These are phyloP conservation scores for Heteropelma amictum DNA, from an alignment of 2,888 invertebrate genomes.

Conservation along the genomic window DNA sequence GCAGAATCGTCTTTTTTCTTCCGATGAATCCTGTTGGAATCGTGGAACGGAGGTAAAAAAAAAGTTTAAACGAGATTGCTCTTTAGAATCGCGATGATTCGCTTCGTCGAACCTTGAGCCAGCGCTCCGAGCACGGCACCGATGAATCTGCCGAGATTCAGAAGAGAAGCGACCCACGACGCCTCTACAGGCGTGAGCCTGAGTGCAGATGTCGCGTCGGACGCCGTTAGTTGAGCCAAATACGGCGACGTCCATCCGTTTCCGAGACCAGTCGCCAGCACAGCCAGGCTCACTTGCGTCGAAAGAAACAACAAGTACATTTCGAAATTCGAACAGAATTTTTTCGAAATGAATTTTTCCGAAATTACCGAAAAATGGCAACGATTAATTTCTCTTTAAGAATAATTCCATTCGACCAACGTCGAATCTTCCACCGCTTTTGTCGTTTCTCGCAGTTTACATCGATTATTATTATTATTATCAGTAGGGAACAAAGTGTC, in stretches of 20 bases:
- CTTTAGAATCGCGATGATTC: neutral
- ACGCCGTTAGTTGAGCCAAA: slow-evolving; percentile 70
- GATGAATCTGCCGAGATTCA: slow-evolving; percentile 71
- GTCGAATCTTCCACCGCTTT: neutral
- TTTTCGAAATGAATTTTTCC: no score
- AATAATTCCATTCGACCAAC: no score
- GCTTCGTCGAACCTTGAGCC: slow-evolving; percentile 66
- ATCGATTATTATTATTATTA: no score
- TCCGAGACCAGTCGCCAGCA: slow-evolving; percentile 69
- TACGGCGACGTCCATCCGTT: slow-evolving; percentile 76
- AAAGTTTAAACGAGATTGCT: neutral
- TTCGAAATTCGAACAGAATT: no score
- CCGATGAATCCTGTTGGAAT: slow-evolving; percentile 67
- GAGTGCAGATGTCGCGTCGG: slow-evolving; percentile 57
- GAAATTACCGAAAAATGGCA: neutral
- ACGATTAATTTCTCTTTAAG: neutral
- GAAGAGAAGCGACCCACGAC: slow-evolving; percentile 73
- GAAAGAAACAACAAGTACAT: neutral
- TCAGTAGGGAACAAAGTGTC: no score
- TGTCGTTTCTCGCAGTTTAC: no score
- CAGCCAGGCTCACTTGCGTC: slow-evolving; percentile 61
- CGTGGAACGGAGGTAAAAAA: neutral
- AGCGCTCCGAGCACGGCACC: slow-evolving; percentile 70
- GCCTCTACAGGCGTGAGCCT: slow-evolving; percentile 68
- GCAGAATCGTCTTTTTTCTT: slow-evolving; percentile 68